phyloP scores from a whole-genome alignment of 2,888 invertebrate genomes.

The Papilio elwesi region DNA sequence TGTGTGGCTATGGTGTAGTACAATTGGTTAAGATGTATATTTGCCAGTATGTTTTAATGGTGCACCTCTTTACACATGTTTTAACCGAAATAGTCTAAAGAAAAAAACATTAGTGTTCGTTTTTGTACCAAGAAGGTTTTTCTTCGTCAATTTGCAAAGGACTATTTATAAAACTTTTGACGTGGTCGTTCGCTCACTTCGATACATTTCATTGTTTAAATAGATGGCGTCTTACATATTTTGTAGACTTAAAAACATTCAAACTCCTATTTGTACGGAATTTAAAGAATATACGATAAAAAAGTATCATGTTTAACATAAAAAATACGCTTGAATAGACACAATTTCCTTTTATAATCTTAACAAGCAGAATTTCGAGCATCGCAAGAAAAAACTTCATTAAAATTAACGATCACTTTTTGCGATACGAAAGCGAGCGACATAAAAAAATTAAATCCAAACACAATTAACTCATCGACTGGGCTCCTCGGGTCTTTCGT shows the following conservation, averaged over 20 bases:
- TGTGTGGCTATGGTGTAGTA: too few species aligned
- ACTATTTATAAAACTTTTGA: too few species aligned
- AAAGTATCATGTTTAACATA: slow-evolving; percentile 1
- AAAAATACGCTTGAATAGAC: slow-evolving; percentile 5
- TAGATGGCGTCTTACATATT: neutral
- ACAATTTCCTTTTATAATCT: slow-evolving; percentile 19
- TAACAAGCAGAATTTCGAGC: slow-evolving; percentile 10
- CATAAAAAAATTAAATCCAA: slow-evolving; percentile 33
- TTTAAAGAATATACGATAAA: neutral
- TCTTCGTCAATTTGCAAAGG: too few species aligned
- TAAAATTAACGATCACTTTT: slow-evolving; percentile 34
- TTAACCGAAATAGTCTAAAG: too few species aligned
- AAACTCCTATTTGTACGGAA: neutral
- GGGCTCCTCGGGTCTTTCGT: slow-evolving; percentile 24
- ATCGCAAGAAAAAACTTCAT: slow-evolving; percentile 25
- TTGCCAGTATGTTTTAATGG: too few species aligned
- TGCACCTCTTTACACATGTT: too few species aligned
- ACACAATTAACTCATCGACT: slow-evolving; percentile 38
- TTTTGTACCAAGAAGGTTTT: too few species aligned
- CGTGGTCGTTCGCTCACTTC: too few species aligned
- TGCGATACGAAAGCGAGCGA: slow-evolving; percentile 9
- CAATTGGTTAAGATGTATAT: too few species aligned
- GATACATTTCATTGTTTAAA: too few species aligned
- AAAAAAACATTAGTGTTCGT: too few species aligned
- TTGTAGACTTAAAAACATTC: neutral